A percentile compares a stretch with the other conserved stretches of the same genome.
Conservation (phyloP, 64 coral and sea anemone species). For the Dendronephthya gigantea region DNA sequence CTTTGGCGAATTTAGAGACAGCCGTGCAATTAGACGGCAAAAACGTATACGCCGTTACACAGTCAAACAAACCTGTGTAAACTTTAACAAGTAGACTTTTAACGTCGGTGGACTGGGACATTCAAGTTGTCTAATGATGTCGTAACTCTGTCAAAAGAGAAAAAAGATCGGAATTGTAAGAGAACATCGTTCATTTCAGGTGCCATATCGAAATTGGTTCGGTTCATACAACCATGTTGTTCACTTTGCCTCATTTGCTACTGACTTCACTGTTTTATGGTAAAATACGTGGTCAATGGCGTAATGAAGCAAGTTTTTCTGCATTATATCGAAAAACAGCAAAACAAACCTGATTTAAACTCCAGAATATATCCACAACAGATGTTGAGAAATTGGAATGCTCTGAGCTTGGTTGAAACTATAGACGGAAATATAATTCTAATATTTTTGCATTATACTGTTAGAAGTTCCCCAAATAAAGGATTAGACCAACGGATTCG, state of each 20-base stretch:
- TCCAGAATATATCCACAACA: constrained; percentile 15
- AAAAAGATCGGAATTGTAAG: not conserved
- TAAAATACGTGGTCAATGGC: too few relatives aligned
- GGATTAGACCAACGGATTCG: too few relatives aligned
- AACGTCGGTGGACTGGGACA: constrained; percentile 72
- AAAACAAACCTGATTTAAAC: constrained; percentile 8
- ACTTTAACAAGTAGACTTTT: constrained; percentile 71
- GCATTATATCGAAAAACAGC: not conserved
- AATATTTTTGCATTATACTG: too few relatives aligned
- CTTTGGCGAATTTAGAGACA: too few relatives aligned
- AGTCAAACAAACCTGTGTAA: constrained; percentile 56
- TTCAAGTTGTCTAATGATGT: constrained; percentile 79
- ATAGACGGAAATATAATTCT: not conserved
- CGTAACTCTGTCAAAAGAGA: constrained; percentile 57
- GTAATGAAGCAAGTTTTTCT: not conserved
- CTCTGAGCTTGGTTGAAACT: constrained; percentile 11
- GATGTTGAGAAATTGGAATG: constrained; percentile 2
- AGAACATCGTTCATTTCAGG: too few relatives aligned
- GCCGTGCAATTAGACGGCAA: too few relatives aligned
- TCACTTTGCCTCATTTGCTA: too few relatives aligned
- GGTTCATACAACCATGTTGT: too few relatives aligned
- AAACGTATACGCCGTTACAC: too few relatives aligned
- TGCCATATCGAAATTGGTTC: too few relatives aligned
- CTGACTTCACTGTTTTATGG: too few relatives aligned
- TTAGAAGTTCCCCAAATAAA: too few relatives aligned